Base-by-base conservation (phyloP, 2,888 invertebrate species). In the Lepidochrysops patricia region DNA sequence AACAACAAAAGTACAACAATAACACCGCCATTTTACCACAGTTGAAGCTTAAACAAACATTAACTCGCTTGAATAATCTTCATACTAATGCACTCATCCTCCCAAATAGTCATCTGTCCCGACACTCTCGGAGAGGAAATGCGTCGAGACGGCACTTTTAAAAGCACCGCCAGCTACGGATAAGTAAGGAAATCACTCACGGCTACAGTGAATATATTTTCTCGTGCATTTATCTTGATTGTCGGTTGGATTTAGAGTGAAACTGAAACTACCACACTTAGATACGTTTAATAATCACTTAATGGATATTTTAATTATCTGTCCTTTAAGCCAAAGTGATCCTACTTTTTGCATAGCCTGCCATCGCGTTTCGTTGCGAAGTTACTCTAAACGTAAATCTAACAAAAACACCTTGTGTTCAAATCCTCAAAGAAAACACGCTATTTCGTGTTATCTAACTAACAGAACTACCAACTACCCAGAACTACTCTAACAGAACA, bases 181-280 rank as follows among this genome's bases (percentile, higher is more conserved):
- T 43, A 43, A 43, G 43, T 43, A 43, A 43, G 43, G 23, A 43
- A 43, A 43, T 43, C 43, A 43, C 43, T 43, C 43, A 43, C 43
- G 4, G 43, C 2, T 29, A 29, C 3, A 19, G 43, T 19, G 43
- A 9, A 12, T 29, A 29, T 29, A 29, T 43, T 43, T 43, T 19
- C 43, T 19, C 23, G 23, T 43, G 43, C 23, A 43, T 43, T 43
- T 23, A 43, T 43, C 43, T 43, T 43, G 43, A 43, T 43, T 43
- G 43, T 43, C 19, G 9, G 43, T 9, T 43, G 23, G 43, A 43
- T 23, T 13, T 43, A 7, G 43, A 19, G 9, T 6, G n/a, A n/a
- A n/a, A n/a, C n/a, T n/a, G n/a, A n/a, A n/a, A n/a, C n/a, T n/a
- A n/a, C n/a, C n/a, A n/a, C n/a, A n/a, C n/a, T n/a, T n/a, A n/a